phyloP scores from a whole-genome alignment of 53 echinoderm and acorn worm species.

The Zoroaster sp. region DNA sequence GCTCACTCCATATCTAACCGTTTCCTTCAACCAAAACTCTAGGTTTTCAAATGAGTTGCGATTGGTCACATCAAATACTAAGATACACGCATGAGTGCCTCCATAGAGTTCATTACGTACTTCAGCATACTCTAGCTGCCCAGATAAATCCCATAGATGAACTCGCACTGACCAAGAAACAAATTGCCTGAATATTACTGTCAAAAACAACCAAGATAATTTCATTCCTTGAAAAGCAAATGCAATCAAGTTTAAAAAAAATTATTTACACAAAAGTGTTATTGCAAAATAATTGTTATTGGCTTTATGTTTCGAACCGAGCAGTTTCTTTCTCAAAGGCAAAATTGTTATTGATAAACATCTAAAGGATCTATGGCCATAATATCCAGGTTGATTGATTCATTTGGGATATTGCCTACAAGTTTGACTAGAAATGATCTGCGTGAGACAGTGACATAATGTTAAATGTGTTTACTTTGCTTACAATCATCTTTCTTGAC shows the following conservation, averaged over 20 bases:
- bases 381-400: too few species aligned
- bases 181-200: neutral
- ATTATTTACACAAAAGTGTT: too few species aligned
- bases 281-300: too few species aligned
- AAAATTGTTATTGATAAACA: too few species aligned
- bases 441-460: too few species aligned
- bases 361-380: too few species aligned
- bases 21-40: constrained; percentile 83
- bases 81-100: constrained; percentile 75
- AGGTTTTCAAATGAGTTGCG: constrained; percentile 75
- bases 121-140: constrained; percentile 79
- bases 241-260: neutral
- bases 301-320: too few species aligned
- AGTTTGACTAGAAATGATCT: too few species aligned
- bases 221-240: neutral
- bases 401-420: too few species aligned
- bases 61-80: constrained; percentile 92
- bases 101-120: constrained; percentile 82
- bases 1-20: constrained; percentile 14
- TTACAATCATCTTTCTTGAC: constrained; percentile 75
- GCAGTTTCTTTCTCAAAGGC: too few species aligned
- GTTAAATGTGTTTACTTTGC: constrained; percentile 22
- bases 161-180: constrained; percentile 70
- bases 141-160: constrained; percentile 94
- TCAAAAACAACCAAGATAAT: neutral